Base-by-base conservation (phyloP, 2,113 vertebrate genomes). In the Eira barbara region DNA sequence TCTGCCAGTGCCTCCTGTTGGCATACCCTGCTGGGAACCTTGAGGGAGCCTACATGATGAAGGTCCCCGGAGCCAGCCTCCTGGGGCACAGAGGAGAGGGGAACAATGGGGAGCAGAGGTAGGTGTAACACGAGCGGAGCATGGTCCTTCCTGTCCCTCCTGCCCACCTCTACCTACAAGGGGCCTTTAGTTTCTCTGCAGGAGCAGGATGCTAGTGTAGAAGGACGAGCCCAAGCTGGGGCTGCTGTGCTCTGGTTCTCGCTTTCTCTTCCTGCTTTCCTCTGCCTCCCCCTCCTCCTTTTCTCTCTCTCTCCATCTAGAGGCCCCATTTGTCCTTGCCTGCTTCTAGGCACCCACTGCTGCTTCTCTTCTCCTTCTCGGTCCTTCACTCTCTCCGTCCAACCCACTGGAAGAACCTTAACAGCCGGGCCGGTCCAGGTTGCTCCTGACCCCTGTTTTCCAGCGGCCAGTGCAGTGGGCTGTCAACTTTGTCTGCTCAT, bases 121-220 rank as follows among this genome's bases (percentile, higher is more conserved):
- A 45, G 3, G 20, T 36, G 45, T 29, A 25, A 45, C 15, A 2
- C 4, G 18, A 27, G 7, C 3, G 6, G 39, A 39, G 47, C 63
- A 20, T 0, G 9, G 29, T 2, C 9, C 42, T 95, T 61, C 52
- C 55, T 34, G 73, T 39, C 12, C 59, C 42, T 67, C 27, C 67
- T 45, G 18, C 42, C 23, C 49, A 27, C 1, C 1, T 2, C n/a
- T 15, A 14, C 39, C 0, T n/a, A 2, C 79, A 89, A 8, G 8
- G 31, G 39, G 29, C 29, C 57, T 59, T 17, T 2, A 21, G 3
- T 73, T 18, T 42, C 47, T 80, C 23, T 17, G 45, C 9, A 10
- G 90, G 55, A 67, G 31, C 0, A 2, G 25, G 47, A 67, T 55
- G 52, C 42, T 29, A 1, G 14, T 7, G 27, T 13, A 34, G 49